Conservation (phyloP, 2,113 vertebrate species). For the Leucosticte australis region DNA sequence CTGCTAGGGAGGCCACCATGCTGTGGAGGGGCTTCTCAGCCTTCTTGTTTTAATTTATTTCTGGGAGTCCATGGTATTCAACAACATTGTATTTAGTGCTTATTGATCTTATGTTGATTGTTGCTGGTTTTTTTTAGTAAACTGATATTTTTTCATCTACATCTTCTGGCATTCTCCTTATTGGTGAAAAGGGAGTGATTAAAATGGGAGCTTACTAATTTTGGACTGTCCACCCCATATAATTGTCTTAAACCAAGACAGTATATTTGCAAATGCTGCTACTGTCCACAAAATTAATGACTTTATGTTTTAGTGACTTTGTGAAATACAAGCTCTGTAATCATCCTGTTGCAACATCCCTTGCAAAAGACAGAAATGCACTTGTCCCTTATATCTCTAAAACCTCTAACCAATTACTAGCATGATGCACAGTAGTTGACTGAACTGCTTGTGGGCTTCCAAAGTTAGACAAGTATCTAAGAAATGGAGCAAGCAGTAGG, state of each 20-base stretch:
- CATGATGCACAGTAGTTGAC: background rate
- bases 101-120: background rate
- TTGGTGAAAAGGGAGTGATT: background rate
- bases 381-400: background rate
- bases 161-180: background rate
- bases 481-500: background rate
- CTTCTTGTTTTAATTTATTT: background rate
- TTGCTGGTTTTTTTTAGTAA: background rate
- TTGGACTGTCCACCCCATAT: background rate
- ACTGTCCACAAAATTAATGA: background rate
- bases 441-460: background rate
- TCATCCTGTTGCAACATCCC: background rate
- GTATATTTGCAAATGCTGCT: background rate
- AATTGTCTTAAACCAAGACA: background rate
- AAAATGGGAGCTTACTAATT: background rate
- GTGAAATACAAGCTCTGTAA: background rate
- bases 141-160: background rate
- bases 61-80: rapidly evolving
- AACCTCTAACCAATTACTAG: background rate
- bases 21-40: background rate
- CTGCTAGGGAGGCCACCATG: background rate
- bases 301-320: background rate
- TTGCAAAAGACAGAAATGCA: background rate
- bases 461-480: background rate
- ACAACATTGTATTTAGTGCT: background rate